phyloP scores from a whole-genome alignment of 2,113 vertebrate genomes.

The Colossoma macropomum region DNA sequence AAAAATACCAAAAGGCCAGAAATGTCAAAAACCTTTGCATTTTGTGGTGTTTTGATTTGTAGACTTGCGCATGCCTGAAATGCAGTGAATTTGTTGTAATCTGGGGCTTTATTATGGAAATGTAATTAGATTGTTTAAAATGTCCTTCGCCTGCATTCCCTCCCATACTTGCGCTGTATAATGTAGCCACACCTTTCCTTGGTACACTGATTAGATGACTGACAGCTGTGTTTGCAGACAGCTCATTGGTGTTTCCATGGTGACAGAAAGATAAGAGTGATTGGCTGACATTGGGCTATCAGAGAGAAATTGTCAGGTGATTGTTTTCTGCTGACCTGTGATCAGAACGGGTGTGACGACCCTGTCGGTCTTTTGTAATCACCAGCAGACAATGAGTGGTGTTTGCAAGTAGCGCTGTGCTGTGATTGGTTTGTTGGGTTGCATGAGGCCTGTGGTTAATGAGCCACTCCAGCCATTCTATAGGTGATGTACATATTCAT shows the following conservation, averaged over 20 bases:
- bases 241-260: conserved; percentile 45
- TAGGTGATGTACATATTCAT: neutral
- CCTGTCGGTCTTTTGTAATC: neutral
- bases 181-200: conserved; percentile 10
- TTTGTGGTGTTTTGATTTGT: too few species aligned
- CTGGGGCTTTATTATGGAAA: neutral
- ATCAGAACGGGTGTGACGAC: neutral
- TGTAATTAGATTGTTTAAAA: neutral
- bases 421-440: neutral
- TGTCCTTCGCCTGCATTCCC: conserved; percentile 1
- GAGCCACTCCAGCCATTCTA: neutral
- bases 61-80: too few species aligned
- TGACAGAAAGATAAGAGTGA: conserved; percentile 45
- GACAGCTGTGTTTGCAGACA: conserved; percentile 41
- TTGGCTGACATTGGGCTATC: conserved; percentile 29
- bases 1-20: too few species aligned
- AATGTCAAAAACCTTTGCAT: too few species aligned
- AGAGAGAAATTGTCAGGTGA: conserved; percentile 2
- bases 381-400: neutral
- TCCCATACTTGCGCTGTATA: neutral
- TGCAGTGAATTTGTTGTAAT: neutral
- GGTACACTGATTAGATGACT: conserved; percentile 28
- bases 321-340: conserved; percentile 15
- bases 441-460: neutral
- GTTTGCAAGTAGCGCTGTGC: neutral